Conservation (phyloP, 1,140 invertebrate genomes). For the Zophobas morio region DNA sequence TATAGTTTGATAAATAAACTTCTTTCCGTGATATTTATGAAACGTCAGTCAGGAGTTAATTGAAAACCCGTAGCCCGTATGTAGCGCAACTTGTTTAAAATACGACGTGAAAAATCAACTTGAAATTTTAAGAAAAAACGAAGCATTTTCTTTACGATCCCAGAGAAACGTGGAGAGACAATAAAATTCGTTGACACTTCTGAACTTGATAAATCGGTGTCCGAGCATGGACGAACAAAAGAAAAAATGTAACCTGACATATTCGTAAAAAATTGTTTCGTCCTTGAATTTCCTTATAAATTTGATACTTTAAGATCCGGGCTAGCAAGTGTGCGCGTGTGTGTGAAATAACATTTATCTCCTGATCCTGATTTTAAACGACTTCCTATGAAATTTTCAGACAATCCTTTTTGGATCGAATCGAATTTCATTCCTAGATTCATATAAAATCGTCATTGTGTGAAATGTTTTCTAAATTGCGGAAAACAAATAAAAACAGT, state of each 20-base stretch:
- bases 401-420: slow-evolving; percentile 18
- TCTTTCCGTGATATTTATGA: neutral
- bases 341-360: slow-evolving; percentile 30
- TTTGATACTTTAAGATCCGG: slow-evolving; percentile 32
- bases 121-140: slow-evolving; percentile 25
- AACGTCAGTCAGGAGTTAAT: slow-evolving; percentile 3
- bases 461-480: slow-evolving; percentile 29
- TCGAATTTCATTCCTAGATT: slow-evolving; percentile 24
- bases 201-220: slow-evolving; percentile 46
- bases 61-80: slow-evolving; percentile 9
- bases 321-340: slow-evolving; percentile 20
- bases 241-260: slow-evolving; percentile 31
- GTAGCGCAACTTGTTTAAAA: slow-evolving; percentile 12
- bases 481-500: slow-evolving; percentile 27
- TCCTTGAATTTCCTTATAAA: slow-evolving; percentile 37
- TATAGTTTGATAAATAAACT: neutral
- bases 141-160: slow-evolving; percentile 31
- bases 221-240: slow-evolving; percentile 38
- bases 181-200: slow-evolving; percentile 47
- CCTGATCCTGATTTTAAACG: slow-evolving; percentile 34
- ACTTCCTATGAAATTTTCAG: slow-evolving; percentile 31
- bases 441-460: slow-evolving; percentile 27
- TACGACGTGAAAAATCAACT: slow-evolving; percentile 22
- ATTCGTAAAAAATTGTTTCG: slow-evolving; percentile 41
- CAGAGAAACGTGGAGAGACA: slow-evolving; percentile 32